Percentiles rank a stretch among this genome's conserved stretches.
These are phyloP conservation scores for Eristalis arbustorum DNA, from an alignment of 2,888 invertebrate genomes.

Conservation along the genomic window DNA sequence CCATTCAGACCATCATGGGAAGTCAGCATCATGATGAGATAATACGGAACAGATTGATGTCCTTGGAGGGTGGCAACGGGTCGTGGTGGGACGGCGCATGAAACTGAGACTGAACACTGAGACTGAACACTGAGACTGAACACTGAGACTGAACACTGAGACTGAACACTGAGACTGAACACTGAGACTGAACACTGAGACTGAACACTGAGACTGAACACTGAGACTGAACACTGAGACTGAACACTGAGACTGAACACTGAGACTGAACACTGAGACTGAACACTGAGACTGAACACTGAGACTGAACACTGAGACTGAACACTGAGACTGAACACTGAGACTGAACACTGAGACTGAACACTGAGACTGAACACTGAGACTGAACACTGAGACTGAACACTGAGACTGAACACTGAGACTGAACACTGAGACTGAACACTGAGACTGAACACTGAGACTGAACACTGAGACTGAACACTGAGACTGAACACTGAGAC, in stretches of 20 bases:
- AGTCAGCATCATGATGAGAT: background rate
- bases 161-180: background rate
- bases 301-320: too few relatives aligned
- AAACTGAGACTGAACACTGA: too few relatives aligned
- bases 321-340: too few relatives aligned
- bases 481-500: too few relatives aligned
- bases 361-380: background rate
- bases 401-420: background rate
- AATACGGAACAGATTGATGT: conserved; percentile 10
- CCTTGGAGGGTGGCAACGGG: background rate
- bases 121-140: too few relatives aligned
- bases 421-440: too few relatives aligned
- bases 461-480: background rate
- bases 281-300: too few relatives aligned
- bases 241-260: too few relatives aligned
- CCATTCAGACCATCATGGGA: background rate
- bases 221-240: too few relatives aligned
- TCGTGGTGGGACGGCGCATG: background rate
- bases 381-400: too few relatives aligned
- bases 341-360: background rate
- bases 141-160: background rate
- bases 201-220: background rate
- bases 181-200: background rate
- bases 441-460: background rate
- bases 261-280: too few relatives aligned